A percentile compares a stretch with the other conserved stretches of the same genome.
Evolutionary conservation across 2,797 vertebrate genomes (phyloP).

Genomic region (Anas flavirostris): DNA sequence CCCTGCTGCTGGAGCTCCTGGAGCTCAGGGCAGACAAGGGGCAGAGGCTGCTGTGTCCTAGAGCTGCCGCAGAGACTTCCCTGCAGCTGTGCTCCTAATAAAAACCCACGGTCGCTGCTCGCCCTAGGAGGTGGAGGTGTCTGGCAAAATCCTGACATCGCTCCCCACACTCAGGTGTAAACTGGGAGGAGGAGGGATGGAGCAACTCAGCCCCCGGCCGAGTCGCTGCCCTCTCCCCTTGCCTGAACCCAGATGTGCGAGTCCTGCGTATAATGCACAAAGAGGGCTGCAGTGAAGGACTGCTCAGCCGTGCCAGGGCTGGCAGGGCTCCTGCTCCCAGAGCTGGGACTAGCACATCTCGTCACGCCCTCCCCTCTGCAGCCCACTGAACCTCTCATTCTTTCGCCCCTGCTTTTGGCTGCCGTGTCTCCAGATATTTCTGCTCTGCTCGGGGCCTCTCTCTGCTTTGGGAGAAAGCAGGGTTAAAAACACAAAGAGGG

Average conservation of each 20-base stretch:
- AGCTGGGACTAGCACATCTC: neutral
- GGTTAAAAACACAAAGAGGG: neutral
- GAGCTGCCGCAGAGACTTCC: neutral
- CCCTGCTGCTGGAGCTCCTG: neutral
- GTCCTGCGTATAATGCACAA: rapidly evolving
- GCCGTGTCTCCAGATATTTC: rapidly evolving
- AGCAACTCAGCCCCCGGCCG: neutral
- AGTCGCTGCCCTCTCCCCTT: neutral
- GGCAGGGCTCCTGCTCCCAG: neutral
- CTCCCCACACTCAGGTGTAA: neutral
- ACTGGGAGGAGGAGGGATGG: rapidly evolving
- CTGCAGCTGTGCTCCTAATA: neutral
- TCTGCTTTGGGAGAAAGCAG: neutral
- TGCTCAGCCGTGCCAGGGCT: rapidly evolving
- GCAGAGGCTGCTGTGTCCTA: no score
- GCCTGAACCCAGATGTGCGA: neutral
- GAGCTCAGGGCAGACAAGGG: neutral
- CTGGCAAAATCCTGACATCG: neutral
- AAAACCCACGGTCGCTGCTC: neutral
- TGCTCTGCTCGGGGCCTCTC: neutral
- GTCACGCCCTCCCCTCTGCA: neutral
- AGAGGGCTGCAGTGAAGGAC: neutral
- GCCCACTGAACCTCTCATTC: neutral
- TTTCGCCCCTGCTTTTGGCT: neutral
- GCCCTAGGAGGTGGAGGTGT: neutral